Evolutionary conservation across 2,888 invertebrate species (phyloP), one percentile per base, ranked within the genome.

Genomic region (Leptopilina myrica): DNA sequence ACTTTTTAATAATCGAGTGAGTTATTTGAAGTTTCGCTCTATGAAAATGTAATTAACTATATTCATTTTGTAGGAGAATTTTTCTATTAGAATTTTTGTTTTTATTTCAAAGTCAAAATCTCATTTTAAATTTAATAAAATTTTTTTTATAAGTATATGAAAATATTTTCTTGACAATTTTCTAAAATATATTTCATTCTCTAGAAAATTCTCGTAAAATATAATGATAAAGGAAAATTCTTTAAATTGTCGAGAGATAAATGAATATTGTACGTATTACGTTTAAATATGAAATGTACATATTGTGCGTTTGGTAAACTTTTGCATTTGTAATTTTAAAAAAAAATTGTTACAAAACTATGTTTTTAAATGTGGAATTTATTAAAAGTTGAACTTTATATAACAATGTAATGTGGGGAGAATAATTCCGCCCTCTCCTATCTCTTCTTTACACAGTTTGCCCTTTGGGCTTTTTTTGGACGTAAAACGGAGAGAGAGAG

Each of bases 381-480:
- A 62, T 62, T 62, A 62, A 62, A 62, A 20, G 62, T 62, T 20
- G 0, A 62, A 49, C 49, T 49, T 9, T 49, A 49, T 8, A 49
- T 11, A 49, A 1, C 20, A 9, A 20, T 7, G 9, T 15, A 7
- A 59, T 8, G 20, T 7, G 62, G 7, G 62, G 14, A 66, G n/a
- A 69, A 53, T n/a, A 69, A 26, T 49, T 26, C 11, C 49, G 11
- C 49, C 8, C 43, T 43, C 43, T 43, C 43, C 43, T 43, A 8
- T 43, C 43, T 8, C 26, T 26, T 14, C 49, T 49, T 33, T 5
- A 67, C 49, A 12, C 67, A 12, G 9, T 12, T 2, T 26, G 49
- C 67, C 26, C 49, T 69, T 53, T n/a, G n/a, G 53, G 69, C 7
- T 69, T 69, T 69, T 56, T 69, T 69, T 56, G 56, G 6, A 49